Base-by-base conservation (phyloP, 2,888 invertebrate genomes). In the Hypena proboscidalis region DNA sequence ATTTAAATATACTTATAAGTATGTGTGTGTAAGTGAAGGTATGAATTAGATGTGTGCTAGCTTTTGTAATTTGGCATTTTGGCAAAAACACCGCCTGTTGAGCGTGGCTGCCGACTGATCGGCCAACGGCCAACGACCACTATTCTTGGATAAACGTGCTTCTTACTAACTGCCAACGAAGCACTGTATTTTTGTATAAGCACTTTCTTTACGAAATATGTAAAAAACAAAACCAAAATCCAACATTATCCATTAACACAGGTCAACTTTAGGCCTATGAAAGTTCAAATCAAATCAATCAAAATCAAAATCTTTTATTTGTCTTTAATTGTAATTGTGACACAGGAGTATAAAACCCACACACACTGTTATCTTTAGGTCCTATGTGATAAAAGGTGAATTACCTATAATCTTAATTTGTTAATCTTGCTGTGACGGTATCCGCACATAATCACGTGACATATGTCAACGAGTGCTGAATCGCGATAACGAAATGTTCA, bases 61-160 rank as follows among this genome's bases (percentile, higher is more conserved):
- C 72, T 73, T 70, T 84, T 80, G 83, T 77, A 80, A 77, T 40
- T 44, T 80, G 83, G 77, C 81, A 77, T 40, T 44, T 40, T 48
- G 41, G 53, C 56, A 59, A 63, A 56, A 57, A 53, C 46, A 58
- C 19, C 44, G 64, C 61, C 55, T 63, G 55, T 60, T 64, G 69
- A 71, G 66, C 77, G 74, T 75, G 74, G 76, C 76, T 76, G 70
- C 60, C 80, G 80, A 84, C 85, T 73, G 79, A 81, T 80, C 62
- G 62, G 19, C 30, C 65, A 52, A 39, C 62, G 62, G 19, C 30
- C 65, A 52, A 39, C 11, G 6, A 14, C 40, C 51, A 58, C 74
- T 81, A 79, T 80, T 79, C 64, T 71, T 47, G 58, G 70, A 57
- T 58, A 46, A 57, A 31, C 30, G 45, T 49, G 61, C 58, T 66